Base-by-base conservation (phyloP, 2,797 vertebrate species). In the Brotula barbata region DNA sequence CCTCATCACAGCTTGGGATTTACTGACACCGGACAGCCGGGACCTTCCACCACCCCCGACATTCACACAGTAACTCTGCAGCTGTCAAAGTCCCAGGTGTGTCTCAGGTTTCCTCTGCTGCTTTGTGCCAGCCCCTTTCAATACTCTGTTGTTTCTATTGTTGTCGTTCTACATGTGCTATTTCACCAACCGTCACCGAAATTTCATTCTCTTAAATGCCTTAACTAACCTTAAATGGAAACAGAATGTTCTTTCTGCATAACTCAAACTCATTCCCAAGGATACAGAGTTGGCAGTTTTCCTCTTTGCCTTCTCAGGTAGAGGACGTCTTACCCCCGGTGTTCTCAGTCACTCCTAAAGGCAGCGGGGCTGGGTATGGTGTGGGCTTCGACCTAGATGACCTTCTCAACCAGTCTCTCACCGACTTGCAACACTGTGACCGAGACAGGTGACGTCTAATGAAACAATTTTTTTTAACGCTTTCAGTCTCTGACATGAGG, bases 351-450 rank as follows among this genome's bases (percentile, higher is more conserved):
- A 98, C 96, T 4, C 95, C 96, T 5, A 98, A 98, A 84, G 96
- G 96, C 72, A 97, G 96, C 6, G 95, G 96, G 1, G 95, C 95
- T 1, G 96, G 95, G 0, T 97, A 98, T 0, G 96, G 96, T 0
- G 94, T 98, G 37, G 96, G 95, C 57, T 97, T 97, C 50, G 95
- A 97, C 75, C 89, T 96, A 58, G 95, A 97, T 56, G 95, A 97
- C 71, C 96, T 97, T 62, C 90, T 98, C 58, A 95, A 92, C 77
- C 96, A 98, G 64, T 96, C 95, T 28, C 90, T 98, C 2, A 91
- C 90, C 5, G 95, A 97, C 68, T 91, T 96, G 85, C 93, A 85
- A 83, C 92, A 33, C 73, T 86, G 89, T 17, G 96, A 95, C 71
- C 84, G 93, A 57, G 95, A 96, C 78, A 93, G 94, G 95, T 96